Base-by-base conservation (phyloP, 2,888 invertebrate species). In the Ceramica pisi region DNA sequence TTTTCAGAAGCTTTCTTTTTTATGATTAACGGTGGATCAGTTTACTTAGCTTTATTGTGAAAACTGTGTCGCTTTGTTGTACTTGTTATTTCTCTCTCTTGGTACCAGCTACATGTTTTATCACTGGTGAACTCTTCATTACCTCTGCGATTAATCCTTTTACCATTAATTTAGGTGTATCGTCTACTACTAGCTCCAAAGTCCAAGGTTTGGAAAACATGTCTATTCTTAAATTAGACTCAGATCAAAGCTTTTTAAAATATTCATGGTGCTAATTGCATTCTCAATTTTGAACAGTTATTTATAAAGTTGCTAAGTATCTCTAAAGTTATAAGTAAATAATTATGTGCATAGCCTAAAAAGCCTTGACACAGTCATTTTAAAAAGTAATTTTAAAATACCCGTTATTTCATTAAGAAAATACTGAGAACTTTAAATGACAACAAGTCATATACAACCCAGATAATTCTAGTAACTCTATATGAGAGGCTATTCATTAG, bases 351-450 rank as follows among this genome's bases (percentile, higher is more conserved):
- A 41, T 26, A 53, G 16, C n/a, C 14, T 12, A 0, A 16, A 31
- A 50, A 56, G 1, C 81, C 68, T 81, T 78, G 81, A 65, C 81
- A 81, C 31, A 50, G 56, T 57, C 21, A 31, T 53, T 65, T 76
- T 16, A 48, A 76, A 68, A 46, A n/a, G n/a, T n/a, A n/a, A n/a
- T n/a, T n/a, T n/a, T 67, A 53, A 56, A 46, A 51, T 61, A 19
- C 35, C 23, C 26, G 46, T 56, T 51, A 53, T 41, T 64, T 67
- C 4, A 59, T 72, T 50, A 64, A 23, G 21, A 53, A 56, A 57
- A 73, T 68, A 57, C 48, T 50, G 14, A 67, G 55, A 67, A 67
- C 16, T 21, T 2, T 31, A 31, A 4, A 46, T 1, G 19, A 26
- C 7, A 31, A 44, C 12, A n/a, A 55, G 7, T 10, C 10, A 16